Conservation (phyloP, 1,140 invertebrate species). For the Drosophila guanche region DNA sequence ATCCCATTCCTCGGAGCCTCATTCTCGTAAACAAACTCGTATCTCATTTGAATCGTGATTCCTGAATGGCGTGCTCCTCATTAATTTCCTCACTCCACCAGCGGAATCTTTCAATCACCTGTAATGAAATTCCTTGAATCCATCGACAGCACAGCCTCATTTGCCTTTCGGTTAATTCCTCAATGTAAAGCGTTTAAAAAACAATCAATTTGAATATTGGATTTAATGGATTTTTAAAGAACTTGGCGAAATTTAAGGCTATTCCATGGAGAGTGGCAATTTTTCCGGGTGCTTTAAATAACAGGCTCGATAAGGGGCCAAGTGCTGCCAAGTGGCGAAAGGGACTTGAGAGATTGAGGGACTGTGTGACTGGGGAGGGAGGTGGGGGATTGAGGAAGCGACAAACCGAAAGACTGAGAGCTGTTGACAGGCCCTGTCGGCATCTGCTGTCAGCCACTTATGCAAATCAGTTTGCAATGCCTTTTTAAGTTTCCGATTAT, state of each 20-base stretch:
- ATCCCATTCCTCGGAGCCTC: too few relatives aligned
- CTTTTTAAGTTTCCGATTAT: conserved; percentile 73
- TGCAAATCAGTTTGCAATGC: conserved; percentile 74
- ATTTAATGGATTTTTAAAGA: conserved; percentile 26
- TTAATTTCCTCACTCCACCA: too few relatives aligned
- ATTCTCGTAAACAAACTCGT: too few relatives aligned
- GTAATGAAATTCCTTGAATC: conserved; percentile 22
- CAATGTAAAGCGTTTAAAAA: conserved; percentile 37
- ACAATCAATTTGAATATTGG: conserved; percentile 38
- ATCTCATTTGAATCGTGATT: too few relatives aligned
- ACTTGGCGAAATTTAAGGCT: conserved; percentile 4
- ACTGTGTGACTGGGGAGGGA: neutral
- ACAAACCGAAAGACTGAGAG: conserved; percentile 1
- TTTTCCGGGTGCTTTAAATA: conserved; percentile 21
- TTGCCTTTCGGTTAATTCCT: conserved; percentile 18
- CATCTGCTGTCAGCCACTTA: conserved; percentile 67
- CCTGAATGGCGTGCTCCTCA: too few relatives aligned
- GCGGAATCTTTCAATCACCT: conserved; percentile 7
- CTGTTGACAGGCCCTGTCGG: conserved; percentile 38
- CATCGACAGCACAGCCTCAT: conserved; percentile 24
- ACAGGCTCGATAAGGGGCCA: conserved; percentile 13
- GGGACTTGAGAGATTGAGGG: conserved; percentile 5
- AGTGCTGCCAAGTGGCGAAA: neutral
- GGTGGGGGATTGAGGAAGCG: neutral
- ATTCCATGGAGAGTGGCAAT: conserved; percentile 15